Base-by-base conservation (phyloP, 2,888 invertebrate genomes). In the Odontocolon sp. region DNA sequence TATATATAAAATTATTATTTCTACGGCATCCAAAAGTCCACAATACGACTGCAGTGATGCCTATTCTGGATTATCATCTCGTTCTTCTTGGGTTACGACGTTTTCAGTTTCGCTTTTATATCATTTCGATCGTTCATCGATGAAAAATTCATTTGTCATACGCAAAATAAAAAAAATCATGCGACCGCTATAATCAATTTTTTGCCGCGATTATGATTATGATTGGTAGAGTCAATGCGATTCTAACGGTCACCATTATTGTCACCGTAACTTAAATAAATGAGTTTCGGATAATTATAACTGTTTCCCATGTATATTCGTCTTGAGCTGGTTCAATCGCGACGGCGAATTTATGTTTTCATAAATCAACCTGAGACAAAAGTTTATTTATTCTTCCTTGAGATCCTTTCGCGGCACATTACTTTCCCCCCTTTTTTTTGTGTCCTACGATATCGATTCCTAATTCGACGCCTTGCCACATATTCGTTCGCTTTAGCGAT, bases 1-100 rank as follows among this genome's bases (percentile, higher is more conserved):
- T 23, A 66, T 56, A 23, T 63, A 67, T 69, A 14, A 38, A 72
- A 75, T 79, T 77, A 79, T 83, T 77, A 81, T 83, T 80, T 80
- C 75, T 83, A 85, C 81, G 90, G 90, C 90, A 90, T 90, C 90
- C 90, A 90, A 90, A 90, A 90, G 90, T 90, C 90, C 90, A 90
- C 90, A 90, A 90, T 90, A 90, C 90, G 90, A 90, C 90, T 90
- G 90, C 90, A 90, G 89, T 87, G 90, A 90, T 90, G 90, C 90
- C 90, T 90, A 89, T 90, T 90, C 90, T 90, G 90, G 90, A 90
- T 89, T 87, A 88, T 80, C 80, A 79, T 79, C 72, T 66, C 52
- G 70, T 76, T 73, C 69, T 70, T 56, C 56, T 56, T 75, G 68
- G 47, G 69, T 70, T 57, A 56, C 36, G 36, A 69, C 23, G n/a